Evolutionary conservation across 1,140 invertebrate species (phyloP).

Genomic region (Akabosia matsudoensis): DNA sequence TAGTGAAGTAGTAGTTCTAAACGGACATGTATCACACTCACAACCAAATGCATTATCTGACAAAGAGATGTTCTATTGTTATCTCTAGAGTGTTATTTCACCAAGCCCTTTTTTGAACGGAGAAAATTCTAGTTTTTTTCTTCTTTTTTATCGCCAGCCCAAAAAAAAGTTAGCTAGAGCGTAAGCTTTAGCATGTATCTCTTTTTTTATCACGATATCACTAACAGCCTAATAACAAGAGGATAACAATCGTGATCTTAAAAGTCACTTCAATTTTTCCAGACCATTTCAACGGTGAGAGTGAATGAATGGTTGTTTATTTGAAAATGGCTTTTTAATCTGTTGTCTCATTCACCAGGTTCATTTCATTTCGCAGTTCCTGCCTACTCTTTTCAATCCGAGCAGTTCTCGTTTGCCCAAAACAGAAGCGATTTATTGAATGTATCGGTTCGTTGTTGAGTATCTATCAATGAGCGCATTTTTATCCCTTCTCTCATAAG

Average conservation of each 20-base stretch:
- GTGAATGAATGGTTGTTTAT: constrained; percentile 19
- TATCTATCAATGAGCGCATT: neutral
- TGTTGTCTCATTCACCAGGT: neutral
- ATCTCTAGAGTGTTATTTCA: constrained; percentile 14
- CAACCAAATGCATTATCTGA: neutral
- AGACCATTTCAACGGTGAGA: constrained; percentile 26
- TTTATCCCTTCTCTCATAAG: neutral
- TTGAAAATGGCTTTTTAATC: constrained; percentile 28
- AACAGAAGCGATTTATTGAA: constrained; percentile 22
- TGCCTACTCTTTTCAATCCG: constrained; percentile 1
- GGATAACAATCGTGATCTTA: constrained; percentile 12
- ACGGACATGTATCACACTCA: constrained; percentile 12
- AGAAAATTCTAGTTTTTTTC: constrained; percentile 12
- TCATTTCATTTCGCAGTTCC: neutral
- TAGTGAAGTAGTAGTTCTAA: constrained; percentile 29
- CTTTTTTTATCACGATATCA: constrained; percentile 1
- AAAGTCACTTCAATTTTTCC: constrained; percentile 29
- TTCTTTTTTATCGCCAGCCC: neutral
- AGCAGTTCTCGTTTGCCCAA: too few species aligned
- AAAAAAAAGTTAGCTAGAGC: constrained; percentile 4
- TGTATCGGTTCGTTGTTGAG: neutral
- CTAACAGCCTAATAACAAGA: neutral
- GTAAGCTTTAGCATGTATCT: neutral
- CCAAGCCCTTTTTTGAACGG: constrained; percentile 24
- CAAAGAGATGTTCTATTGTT: constrained; percentile 9